Evolutionary conservation across 2,113 vertebrate species (phyloP).

Genomic region (Rhinolophus sinicus): DNA sequence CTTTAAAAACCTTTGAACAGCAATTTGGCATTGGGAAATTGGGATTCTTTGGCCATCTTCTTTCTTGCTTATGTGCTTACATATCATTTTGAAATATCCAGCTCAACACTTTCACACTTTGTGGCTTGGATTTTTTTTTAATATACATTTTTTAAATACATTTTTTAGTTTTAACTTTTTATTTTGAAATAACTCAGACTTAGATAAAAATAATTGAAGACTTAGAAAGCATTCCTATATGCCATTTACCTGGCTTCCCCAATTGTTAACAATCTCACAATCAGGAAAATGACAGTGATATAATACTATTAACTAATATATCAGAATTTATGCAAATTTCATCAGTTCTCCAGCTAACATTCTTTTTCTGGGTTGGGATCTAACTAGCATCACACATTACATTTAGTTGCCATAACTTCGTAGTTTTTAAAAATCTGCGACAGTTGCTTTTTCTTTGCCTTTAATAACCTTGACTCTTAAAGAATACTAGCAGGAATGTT

Average conservation of each 20-base stretch:
- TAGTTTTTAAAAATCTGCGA: neutral
- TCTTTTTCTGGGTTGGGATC: neutral
- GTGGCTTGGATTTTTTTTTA: neutral
- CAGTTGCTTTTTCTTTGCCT: neutral
- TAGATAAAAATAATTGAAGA: neutral
- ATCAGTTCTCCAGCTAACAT: neutral
- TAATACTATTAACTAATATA: neutral
- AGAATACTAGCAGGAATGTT: neutral
- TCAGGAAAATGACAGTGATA: neutral
- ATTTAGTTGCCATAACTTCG: neutral
- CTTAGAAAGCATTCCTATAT: neutral
- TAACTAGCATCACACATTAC: neutral
- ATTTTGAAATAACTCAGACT: neutral
- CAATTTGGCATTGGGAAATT: neutral
- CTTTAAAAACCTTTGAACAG: neutral
- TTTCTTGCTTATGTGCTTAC: neutral
- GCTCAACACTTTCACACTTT: neutral
- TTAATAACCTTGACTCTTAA: neutral
- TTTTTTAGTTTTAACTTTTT: neutral
- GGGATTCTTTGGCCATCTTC: neutral
- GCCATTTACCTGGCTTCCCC: neutral
- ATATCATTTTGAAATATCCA: neutral
- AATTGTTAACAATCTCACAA: neutral
- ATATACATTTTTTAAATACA: neutral
- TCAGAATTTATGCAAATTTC: neutral